These are phyloP conservation scores for Cataglyphis cursor DNA, from an alignment of 2,888 invertebrate species.

Conservation along the genomic window DNA sequence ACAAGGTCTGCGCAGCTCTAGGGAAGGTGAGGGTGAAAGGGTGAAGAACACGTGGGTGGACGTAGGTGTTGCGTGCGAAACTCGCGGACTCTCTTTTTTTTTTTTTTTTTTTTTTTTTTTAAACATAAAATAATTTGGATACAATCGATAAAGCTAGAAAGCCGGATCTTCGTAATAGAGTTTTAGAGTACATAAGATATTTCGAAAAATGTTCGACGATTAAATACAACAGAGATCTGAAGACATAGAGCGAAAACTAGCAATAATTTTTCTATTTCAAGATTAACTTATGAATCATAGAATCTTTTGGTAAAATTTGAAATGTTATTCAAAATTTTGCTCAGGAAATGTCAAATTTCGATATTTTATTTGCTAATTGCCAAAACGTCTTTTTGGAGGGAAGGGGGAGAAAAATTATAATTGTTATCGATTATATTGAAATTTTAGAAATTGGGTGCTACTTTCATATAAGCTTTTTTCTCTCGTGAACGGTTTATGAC, in stretches of 20 bases:
- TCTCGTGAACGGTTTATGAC: not conserved
- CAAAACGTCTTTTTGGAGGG: not conserved
- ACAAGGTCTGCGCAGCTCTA: constrained; percentile 53
- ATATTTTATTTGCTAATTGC: not conserved
- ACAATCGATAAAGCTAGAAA: not conserved
- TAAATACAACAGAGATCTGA: not conserved
- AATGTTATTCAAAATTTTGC: not conserved
- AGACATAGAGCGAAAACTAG: not conserved
- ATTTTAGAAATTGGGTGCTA: not conserved
- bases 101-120: not conserved
- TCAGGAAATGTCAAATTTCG: not conserved
- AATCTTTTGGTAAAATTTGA: not conserved
- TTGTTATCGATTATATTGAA: not conserved
- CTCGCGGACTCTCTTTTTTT: not conserved
- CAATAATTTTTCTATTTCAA: not conserved
- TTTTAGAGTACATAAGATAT: not conserved
- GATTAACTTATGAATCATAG: not conserved
- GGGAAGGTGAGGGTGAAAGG: not conserved
- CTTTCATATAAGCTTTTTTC: not conserved
- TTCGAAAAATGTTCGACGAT: not conserved
- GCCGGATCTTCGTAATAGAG: not conserved
- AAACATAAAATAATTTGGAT: not conserved
- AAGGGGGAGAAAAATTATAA: not conserved
- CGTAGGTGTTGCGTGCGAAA: constrained; percentile 58
- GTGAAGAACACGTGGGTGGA: constrained; percentile 56